A percentile compares a stretch with the other conserved stretches of the same genome.
These are phyloP conservation scores for Meta bourneti DNA, from an alignment of 2,888 invertebrate species.

Conservation along the genomic window DNA sequence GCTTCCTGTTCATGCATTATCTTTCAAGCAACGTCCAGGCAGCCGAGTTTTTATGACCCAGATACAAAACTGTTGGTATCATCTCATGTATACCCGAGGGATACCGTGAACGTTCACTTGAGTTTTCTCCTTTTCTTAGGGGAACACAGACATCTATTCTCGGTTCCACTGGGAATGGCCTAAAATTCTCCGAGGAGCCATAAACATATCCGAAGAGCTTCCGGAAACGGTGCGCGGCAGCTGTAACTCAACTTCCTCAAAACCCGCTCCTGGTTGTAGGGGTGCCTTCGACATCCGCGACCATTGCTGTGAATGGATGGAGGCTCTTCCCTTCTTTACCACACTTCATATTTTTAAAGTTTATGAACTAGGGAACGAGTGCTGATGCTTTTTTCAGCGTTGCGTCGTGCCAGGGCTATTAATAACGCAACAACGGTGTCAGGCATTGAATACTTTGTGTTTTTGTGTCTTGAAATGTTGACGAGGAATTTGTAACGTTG, in stretches of 20 bases:
- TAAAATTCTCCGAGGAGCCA: constrained; percentile 40
- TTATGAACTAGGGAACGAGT: background rate
- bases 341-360: background rate
- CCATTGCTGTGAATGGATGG: background rate
- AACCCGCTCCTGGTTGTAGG: too few species aligned
- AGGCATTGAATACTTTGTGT: background rate
- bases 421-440: background rate
- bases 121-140: constrained; percentile 30
- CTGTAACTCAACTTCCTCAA: constrained; percentile 32
- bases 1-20: background rate
- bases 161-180: constrained; percentile 24
- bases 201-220: constrained; percentile 51
- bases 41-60: background rate
- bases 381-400: background rate
- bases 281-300: too few species aligned
- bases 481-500: too few species aligned
- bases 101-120: constrained; percentile 25
- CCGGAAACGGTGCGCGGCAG: background rate
- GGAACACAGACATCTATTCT: constrained; percentile 44
- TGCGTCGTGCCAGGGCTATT: background rate
- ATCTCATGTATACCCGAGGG: constrained; percentile 25
- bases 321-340: background rate
- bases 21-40: background rate
- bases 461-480: background rate
- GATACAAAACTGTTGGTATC: constrained; percentile 31